Conservation (phyloP, 2,888 invertebrate genomes). For the Tachina lurida region DNA sequence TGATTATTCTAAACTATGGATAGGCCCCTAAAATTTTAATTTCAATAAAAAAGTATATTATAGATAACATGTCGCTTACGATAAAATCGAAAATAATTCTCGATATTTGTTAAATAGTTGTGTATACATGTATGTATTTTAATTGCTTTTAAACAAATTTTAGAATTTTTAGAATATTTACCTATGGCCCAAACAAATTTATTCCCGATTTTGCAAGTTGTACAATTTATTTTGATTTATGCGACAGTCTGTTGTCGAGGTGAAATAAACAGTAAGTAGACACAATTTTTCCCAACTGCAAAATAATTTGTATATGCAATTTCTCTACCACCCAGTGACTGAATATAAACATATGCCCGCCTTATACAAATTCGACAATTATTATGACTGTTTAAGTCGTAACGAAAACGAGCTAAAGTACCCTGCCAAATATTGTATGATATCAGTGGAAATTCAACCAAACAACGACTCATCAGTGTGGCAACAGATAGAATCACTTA, state of each 20-base stretch:
- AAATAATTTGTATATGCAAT: neutral
- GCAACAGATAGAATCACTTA: slow-evolving; percentile 75
- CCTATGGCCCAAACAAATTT: neutral
- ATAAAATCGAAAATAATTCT: too few relatives aligned
- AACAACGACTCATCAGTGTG: slow-evolving; percentile 75
- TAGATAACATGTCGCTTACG: too few relatives aligned
- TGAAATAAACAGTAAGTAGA: slow-evolving; percentile 10
- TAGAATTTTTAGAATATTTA: neutral
- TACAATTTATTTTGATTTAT: neutral
- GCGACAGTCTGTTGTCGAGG: neutral
- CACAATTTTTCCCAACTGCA: neutral
- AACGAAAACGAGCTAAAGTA: neutral
- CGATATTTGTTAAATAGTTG: too few relatives aligned
- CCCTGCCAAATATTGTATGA: slow-evolving; percentile 76
- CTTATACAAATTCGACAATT: slow-evolving; percentile 77
- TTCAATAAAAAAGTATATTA: too few relatives aligned
- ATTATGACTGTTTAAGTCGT: slow-evolving; percentile 80
- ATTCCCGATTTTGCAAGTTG: neutral
- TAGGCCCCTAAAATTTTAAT: too few relatives aligned
- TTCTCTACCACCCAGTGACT: neutral
- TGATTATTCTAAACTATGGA: too few relatives aligned
- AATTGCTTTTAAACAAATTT: too few relatives aligned
- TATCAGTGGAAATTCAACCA: slow-evolving; percentile 76
- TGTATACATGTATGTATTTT: too few relatives aligned
- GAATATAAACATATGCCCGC: slow-evolving; percentile 77